Base-by-base conservation (phyloP, 2,113 vertebrate species). In the Triplophysa dalaica region DNA sequence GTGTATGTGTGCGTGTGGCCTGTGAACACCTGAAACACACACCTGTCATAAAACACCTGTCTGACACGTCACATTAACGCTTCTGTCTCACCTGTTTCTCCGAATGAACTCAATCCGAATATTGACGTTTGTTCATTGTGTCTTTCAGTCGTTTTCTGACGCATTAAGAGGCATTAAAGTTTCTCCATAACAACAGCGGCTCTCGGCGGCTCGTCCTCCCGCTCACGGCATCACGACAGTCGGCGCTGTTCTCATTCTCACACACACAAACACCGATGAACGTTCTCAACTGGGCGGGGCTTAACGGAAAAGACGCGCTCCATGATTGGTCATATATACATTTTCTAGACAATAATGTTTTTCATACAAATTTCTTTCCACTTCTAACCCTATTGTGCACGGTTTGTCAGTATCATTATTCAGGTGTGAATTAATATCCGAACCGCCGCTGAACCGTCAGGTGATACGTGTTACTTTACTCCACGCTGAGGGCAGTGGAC, bases 41-140 rank as follows among this genome's bases (percentile, higher is more conserved):
- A 75, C 72, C 72, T 75, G 72, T 50, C 72, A 75, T 75, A n/a
- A 45, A 62, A 62, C 72, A 75, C 72, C 72, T 62, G 58, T 62
- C 48, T 48, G 58, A 48, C 16, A 29, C 14, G 41, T 63, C 41
- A 62, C 58, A 61, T 74, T 61, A 75, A 63, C 72, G 22, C 58
- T 63, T 75, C 43, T 63, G 3, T 13, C 58, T 75, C 9, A 75
- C 72, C 58, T 75, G 41, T 48, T 63, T 38, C 58, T 63, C 62
- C 72, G 26, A 6, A 10, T 62, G 16, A 75, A 48, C 56, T 29
- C 41, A 45, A 1, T 62, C 58, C 12, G 13, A 43, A 17, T 22
- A 73, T 24, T 17, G 3, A 43, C 14, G 14, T 19, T 58, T 2
- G 16, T 48, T 62, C 26, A 29, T 48, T 19, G 12, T 8, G 33